Evolutionary conservation across 2,888 invertebrate genomes (phyloP).

Genomic region (Vesta saturnalis): DNA sequence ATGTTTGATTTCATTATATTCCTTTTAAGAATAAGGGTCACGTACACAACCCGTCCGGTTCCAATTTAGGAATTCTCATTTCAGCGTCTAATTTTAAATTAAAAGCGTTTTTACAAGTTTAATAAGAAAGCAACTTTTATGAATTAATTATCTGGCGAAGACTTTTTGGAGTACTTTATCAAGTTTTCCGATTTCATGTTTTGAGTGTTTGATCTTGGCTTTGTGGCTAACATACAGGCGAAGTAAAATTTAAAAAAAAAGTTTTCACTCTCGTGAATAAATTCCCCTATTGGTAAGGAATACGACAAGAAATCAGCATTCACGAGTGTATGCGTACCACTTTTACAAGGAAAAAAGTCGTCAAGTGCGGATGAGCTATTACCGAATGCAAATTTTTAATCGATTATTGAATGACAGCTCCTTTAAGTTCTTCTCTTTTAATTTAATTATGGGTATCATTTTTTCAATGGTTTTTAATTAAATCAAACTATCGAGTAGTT

Average conservation of each 20-base stretch:
- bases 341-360: conserved; percentile 40
- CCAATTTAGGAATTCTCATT: conserved; percentile 33
- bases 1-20: conserved; percentile 20
- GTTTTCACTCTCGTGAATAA: conserved; percentile 43
- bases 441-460: conserved; percentile 1
- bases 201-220: conserved; percentile 34
- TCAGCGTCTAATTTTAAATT: conserved; percentile 33
- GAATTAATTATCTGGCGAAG: conserved; percentile 38
- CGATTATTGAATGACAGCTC: conserved; percentile 43
- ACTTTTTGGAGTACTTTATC: conserved; percentile 26
- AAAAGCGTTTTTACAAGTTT: conserved; percentile 39
- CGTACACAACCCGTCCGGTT: conserved; percentile 34
- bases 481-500: not conserved
- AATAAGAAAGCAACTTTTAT: conserved; percentile 41
- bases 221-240: conserved; percentile 23
- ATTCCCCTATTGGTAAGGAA: conserved; percentile 45
- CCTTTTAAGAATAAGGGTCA: conserved; percentile 26
- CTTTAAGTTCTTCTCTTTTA: conserved; percentile 14
- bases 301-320: conserved; percentile 44
- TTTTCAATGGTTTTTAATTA: not conserved
- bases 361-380: conserved; percentile 46
- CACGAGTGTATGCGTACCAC: conserved; percentile 48
- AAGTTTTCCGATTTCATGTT: conserved; percentile 29
- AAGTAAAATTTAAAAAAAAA: conserved; percentile 35
- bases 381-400: conserved; percentile 50